Base-by-base conservation (phyloP, 2,797 vertebrate genomes). In the Cirrhinus molitorella region DNA sequence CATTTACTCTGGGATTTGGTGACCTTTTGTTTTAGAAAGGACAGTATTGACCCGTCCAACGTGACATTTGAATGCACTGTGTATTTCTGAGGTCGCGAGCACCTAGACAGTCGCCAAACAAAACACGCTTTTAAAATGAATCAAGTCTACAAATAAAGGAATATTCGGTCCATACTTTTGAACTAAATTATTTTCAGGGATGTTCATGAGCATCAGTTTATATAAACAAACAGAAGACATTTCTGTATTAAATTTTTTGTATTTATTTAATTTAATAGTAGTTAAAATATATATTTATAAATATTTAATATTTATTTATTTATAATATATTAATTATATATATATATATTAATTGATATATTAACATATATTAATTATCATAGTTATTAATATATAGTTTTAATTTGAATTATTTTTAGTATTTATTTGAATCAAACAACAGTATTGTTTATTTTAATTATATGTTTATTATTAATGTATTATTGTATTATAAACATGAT, bases 1-100 rank as follows among this genome's bases (percentile, higher is more conserved):
- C 34, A 55, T 76, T 75, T 83, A 75, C 81, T 76, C 47, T 75
- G 80, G 71, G 59, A 75, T 75, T 75, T 75, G 47, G 70, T 75
- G 80, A 82, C 80, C 59, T 83, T 83, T 75, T 67, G 80, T 66
- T 75, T 63, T 45, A 76, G 81, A 74, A 75, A 76, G 59, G 61
- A 43, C 34, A n/a, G 81, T 57, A 57, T 57, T 76, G 21, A 83
- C 72, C 71, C 14, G 17, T 19, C 65, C 21, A 57, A 67, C 43
- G 81, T 76, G 72, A 31, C 80, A 82, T 83, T 83, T 76, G 49
- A 83, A 76, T 68, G 63, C 61, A 57, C 13, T 66, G 59, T 75
- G 59, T 63, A 28, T 74, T 66, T 65, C 34, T 74, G 40, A 57
- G 17, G 25, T 76, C 47, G 14, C 47, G 7, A 51, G 61, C 47